Evolutionary conservation across 2,113 vertebrate genomes (phyloP), one percentile per base, ranked within the genome.

Genomic region (Polypterus bichir): DNA sequence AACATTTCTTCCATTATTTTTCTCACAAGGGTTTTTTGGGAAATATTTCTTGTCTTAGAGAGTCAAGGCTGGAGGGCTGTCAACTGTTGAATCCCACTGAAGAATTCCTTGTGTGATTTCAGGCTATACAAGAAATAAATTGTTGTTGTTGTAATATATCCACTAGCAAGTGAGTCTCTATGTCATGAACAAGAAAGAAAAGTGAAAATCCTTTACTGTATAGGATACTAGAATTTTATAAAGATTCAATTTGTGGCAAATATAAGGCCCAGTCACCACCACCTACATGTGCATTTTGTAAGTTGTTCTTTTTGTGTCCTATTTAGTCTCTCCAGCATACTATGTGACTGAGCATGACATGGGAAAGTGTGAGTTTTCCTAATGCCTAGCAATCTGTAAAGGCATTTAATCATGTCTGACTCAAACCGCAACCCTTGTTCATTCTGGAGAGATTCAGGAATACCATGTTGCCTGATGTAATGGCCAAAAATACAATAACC

Each of bases 401-500:
- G 27, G 27, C 27, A 27, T 27, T 27, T 27, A 27, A 27, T 27
- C 27, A 27, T 27, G 27, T 27, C 27, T 27, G 27, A 27, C 27
- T 27, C 27, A 27, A 27, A 27, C 27, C 27, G 27, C 27, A 2
- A 27, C 27, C 27, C 27, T 27, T 27, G 27, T 27, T 27, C 27
- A 27, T 27, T 27, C 27, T 27, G 27, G 27, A 27, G 27, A 27
- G 27, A 27, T 27, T 27, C 27, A 27, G 27, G 27, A 27, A 27
- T 27, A 27, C 27, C 27, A 27, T 27, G 27, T 27, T 27, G 27
- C 27, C 27, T 27, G 27, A 27, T 27, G 27, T 27, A 27, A 27
- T 27, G 54, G 9, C 64, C 59, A 64, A 69, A 69, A 46, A 64
- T 60, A n/a, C 48, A 64, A 11, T 61, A 44, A 27, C 27, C 27